phyloP scores from a whole-genome alignment of 2,888 invertebrate species.

The Aporophyla nigra region DNA sequence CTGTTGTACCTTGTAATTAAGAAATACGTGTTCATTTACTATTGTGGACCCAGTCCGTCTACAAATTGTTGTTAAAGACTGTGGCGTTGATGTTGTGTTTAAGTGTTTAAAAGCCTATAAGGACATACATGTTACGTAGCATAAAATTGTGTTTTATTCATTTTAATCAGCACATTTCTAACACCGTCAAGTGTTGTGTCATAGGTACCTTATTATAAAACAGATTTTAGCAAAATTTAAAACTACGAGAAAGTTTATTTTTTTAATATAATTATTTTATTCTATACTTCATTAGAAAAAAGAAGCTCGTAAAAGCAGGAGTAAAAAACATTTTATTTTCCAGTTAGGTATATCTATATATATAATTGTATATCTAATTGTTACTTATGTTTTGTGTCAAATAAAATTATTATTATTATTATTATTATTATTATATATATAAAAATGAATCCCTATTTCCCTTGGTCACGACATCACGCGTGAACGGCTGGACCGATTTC shows the following conservation, averaged over 20 bases:
- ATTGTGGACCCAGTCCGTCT: background rate
- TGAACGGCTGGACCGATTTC: too few relatives aligned
- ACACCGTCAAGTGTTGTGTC: background rate
- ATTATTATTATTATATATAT: too few relatives aligned
- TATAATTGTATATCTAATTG: too few relatives aligned
- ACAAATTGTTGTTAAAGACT: background rate
- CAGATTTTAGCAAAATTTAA: background rate
- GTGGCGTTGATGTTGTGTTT: slow-evolving; percentile 8
- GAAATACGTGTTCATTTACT: background rate
- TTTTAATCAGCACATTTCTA: background rate
- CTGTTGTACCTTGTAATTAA: too few relatives aligned
- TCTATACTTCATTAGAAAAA: background rate
- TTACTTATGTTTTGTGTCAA: too few relatives aligned
- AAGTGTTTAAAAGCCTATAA: background rate
- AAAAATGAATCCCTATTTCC: too few relatives aligned
- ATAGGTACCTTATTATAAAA: background rate
- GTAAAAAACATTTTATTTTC: too few relatives aligned
- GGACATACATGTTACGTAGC: slow-evolving; percentile 4
- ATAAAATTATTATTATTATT: too few relatives aligned
- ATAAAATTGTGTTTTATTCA: background rate
- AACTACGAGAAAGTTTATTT: background rate
- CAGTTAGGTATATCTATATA: too few relatives aligned
- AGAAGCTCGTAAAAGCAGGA: too few relatives aligned
- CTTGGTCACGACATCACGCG: too few relatives aligned
- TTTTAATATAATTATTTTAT: background rate